Base-by-base conservation (phyloP, 2,113 vertebrate species). In the Pipa parva region DNA sequence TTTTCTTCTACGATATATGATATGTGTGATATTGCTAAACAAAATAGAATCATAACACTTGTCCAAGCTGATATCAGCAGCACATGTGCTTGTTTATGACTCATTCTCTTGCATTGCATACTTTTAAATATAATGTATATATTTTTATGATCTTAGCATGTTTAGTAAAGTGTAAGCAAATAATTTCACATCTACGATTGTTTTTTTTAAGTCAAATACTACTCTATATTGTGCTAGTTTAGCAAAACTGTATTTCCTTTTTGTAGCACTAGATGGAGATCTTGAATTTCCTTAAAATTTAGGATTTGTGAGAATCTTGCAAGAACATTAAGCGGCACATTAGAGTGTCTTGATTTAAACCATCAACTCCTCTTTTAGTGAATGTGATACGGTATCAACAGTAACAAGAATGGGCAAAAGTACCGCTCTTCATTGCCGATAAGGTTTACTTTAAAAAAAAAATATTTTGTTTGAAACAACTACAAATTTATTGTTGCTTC, bases 271-370 rank as follows among this genome's bases (percentile, higher is more conserved):
- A 52, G 65, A 51, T 69, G 65, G 65, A 37, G 45, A 24, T 52
- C 46, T 54, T 60, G 57, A 60, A 29, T 42, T 52, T 36, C 17
- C 7, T 6, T 24, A 24, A 26, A 21, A 7, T 1, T 29, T 10
- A 58, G 21, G 52, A 60, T 60, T 57, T 52, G 9, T 11, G 24
- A 60, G 59, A 52, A 39, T 37, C 29, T 49, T 45, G 11, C 29
- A 27, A 36, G 45, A 68, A 28, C 9, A 10, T 26, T 27, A 21
- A 58, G 29, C 18, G 45, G 24, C 31, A 26, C 52, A 67, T 22
- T 46, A 27, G 21, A 22, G 56, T 60, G 57, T 52, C 65, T 48
- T 60, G 65, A 46, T 42, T 17, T 42, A 69, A 69, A 60, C 57
- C 57, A 17, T 17, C 18, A 55, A 18, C 28, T 59, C 24, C 9